Conservation (phyloP, 2,888 invertebrate genomes). For the Aquatica leii region DNA sequence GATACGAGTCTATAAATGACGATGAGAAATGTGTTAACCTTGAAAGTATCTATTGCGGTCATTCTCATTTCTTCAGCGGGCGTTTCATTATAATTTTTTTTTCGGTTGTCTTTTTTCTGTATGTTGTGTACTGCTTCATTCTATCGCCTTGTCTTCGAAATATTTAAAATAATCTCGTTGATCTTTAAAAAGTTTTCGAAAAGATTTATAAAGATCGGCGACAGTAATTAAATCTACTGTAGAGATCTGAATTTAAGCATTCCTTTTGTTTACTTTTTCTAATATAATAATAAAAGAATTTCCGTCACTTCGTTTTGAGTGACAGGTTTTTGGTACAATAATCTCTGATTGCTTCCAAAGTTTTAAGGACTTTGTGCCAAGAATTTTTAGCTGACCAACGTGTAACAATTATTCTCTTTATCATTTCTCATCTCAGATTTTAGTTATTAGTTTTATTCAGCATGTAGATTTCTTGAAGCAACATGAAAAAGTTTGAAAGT, state of each 20-base stretch:
- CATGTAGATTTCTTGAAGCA: too few relatives aligned
- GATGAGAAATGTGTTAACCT: too few relatives aligned
- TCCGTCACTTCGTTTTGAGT: neutral
- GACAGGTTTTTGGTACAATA: neutral
- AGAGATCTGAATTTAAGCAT: too few relatives aligned
- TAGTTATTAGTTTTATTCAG: too few relatives aligned
- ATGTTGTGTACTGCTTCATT: too few relatives aligned
- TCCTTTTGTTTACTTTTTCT: too few relatives aligned
- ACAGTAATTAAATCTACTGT: slow-evolving; percentile 31
- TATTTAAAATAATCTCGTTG: slow-evolving; percentile 26
- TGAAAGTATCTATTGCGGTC: neutral
- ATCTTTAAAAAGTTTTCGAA: slow-evolving; percentile 40
- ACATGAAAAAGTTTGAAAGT: neutral
- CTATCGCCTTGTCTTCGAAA: slow-evolving; percentile 18
- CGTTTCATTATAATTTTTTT: neutral
- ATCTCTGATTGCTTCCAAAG: neutral
- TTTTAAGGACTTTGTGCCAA: slow-evolving; percentile 1
- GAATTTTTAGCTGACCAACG: neutral
- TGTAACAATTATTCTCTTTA: neutral
- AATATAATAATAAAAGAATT: neutral
- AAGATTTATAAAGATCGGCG: slow-evolving; percentile 45
- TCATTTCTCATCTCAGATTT: too few relatives aligned
- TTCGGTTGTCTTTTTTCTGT: too few relatives aligned
- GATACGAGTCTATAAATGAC: too few relatives aligned
- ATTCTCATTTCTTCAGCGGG: neutral